Conservation (phyloP, 2,797 vertebrate genomes). For the Labroides dimidiatus region DNA sequence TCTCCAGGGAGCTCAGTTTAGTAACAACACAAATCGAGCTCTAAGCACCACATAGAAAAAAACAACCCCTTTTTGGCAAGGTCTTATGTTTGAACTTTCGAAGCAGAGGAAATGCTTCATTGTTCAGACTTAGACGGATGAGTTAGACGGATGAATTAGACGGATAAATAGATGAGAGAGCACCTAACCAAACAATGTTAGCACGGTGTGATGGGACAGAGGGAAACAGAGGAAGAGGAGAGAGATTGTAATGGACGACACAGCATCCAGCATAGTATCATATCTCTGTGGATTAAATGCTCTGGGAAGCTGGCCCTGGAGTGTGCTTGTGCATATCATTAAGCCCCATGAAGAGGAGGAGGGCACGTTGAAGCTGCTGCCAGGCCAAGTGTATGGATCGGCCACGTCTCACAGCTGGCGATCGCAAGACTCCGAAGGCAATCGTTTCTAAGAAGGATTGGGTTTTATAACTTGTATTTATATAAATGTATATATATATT, state of each 20-base stretch:
- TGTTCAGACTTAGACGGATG: conserved; percentile 44
- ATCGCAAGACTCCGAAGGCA: conserved; percentile 61
- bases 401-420: conserved; percentile 72
- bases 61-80: conserved; percentile 11
- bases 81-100: conserved; percentile 44
- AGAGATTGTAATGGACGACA: conserved; percentile 77
- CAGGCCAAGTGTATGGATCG: conserved; percentile 69
- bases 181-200: conserved; percentile 49
- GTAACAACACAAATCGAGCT: conserved; percentile 31
- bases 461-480: conserved; percentile 54
- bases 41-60: conserved; percentile 24
- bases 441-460: conserved; percentile 59
- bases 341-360: conserved; percentile 72
- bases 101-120: conserved; percentile 34
- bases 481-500: conserved; percentile 18
- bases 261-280: conserved; percentile 79
- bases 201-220: conserved; percentile 23
- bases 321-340: conserved; percentile 84
- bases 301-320: conserved; percentile 77
- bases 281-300: conserved; percentile 84
- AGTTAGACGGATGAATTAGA: conserved; percentile 39
- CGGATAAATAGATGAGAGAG: conserved; percentile 44
- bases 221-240: conserved; percentile 32
- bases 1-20: conserved; percentile 48
- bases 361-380: conserved; percentile 66